Evolutionary conservation across 2,888 invertebrate species (phyloP), one percentile per base, ranked within the genome.

Genomic region (Dynastes tityus): DNA sequence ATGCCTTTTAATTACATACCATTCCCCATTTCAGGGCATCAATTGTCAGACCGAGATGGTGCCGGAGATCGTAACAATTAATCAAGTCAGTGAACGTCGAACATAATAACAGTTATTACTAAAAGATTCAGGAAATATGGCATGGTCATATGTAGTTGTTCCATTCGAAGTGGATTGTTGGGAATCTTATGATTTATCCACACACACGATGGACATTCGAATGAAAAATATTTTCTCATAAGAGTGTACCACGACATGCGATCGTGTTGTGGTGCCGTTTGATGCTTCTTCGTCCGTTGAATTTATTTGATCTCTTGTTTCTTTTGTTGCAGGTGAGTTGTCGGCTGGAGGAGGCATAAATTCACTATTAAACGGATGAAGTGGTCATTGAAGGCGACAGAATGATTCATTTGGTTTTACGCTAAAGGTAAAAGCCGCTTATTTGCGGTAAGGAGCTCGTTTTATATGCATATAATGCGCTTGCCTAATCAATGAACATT

Each of bases 61-160:
- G 53, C n/a, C n/a, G 22, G 16, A 32, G 63, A 68, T 68, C 51
- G 16, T 68, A 51, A 68, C 68, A 27, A 68, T 68, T 68, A 68
- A 68, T 68, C 51, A 68, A 68, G 27, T 29, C 13, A 68, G 55
- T 55, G 64, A 68, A 68, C 68, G 68, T 51, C 68, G 13, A 51
- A 68, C 68, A 29, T 68, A 68, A 68, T 68, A 68, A 68, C 68
- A 51, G 68, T 51, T 68, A 68, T 68, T 68, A 68, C 68, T 51
- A 51, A 13, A 68, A 51, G 49, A 49, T 29, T 67, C 68, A 68
- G 68, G 68, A 68, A 51, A 68, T 51, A 27, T 51, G 11, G 51
- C 51, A 13, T 67, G 4, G 67, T 16, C 5, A 11, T 29, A 22
- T 27, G 27, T 32, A 63, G 16, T 37, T 16, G n/a, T 40, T 2